These are phyloP conservation scores for Setophaga coronata DNA, from an alignment of 2,113 vertebrate species.

Conservation along the genomic window DNA sequence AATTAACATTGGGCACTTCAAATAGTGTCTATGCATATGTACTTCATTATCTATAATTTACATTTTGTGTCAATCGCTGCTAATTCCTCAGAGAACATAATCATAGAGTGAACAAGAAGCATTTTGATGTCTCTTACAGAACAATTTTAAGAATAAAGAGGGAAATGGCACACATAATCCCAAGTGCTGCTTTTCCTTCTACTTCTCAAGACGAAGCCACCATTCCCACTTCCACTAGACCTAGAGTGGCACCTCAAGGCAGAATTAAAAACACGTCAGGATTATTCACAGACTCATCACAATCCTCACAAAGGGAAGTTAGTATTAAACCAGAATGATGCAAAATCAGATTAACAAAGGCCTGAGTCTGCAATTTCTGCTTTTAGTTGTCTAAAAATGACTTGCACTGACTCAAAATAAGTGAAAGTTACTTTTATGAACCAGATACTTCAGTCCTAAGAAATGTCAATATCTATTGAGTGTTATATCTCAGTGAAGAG, in stretches of 20 bases:
- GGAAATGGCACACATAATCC: not conserved
- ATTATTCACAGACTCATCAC: not conserved
- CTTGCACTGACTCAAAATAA: not conserved
- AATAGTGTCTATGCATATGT: not conserved
- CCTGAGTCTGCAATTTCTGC: not conserved
- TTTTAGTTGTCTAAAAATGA: not conserved
- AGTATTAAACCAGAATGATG: not conserved
- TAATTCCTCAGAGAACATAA: constrained; percentile 17
- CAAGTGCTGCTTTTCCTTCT: not conserved
- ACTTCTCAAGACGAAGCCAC: not conserved
- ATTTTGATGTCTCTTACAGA: constrained; percentile 8
- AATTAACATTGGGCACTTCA: constrained; percentile 13
- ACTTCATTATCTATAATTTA: constrained; percentile 30
- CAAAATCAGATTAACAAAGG: not conserved
- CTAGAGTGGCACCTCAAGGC: constrained; percentile 34
- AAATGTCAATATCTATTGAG: not conserved
- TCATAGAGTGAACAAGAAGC: not conserved
- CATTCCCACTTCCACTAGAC: not conserved
- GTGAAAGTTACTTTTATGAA: not conserved
- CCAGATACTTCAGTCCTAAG: not conserved
- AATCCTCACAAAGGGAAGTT: not conserved
- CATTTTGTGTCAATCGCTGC: not conserved
- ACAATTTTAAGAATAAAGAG: not conserved
- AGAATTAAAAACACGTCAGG: not conserved
- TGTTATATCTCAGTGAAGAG: not conserved